phyloP scores from a whole-genome alignment of 2,113 vertebrate species.

The Gambusia affinis region DNA sequence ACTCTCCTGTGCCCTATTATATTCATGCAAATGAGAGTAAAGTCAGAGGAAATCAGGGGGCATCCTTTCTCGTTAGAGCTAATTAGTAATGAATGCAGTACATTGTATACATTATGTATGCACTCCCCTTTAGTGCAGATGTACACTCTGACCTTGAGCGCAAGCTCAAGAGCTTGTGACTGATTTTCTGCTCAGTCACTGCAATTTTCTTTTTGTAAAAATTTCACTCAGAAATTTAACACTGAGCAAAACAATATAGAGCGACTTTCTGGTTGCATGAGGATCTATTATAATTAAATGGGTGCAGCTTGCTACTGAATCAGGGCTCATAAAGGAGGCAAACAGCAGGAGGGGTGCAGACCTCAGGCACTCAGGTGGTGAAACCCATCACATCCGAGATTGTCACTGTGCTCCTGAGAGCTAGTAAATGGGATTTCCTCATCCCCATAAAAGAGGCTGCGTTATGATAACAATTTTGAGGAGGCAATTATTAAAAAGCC shows the following conservation, averaged over 20 bases:
- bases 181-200: slow-evolving; percentile 8
- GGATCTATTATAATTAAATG: slow-evolving; percentile 62
- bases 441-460: slow-evolving; percentile 70
- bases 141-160: slow-evolving; percentile 59
- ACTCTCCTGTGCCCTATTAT: slow-evolving; percentile 73
- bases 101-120: slow-evolving; percentile 70
- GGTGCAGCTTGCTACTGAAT: slow-evolving; percentile 59
- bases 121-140: slow-evolving; percentile 19
- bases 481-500: slow-evolving; percentile 77
- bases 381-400: slow-evolving; percentile 61
- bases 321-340: slow-evolving; percentile 55
- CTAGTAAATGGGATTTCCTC: slow-evolving; percentile 66
- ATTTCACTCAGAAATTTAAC: slow-evolving; percentile 22
- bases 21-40: slow-evolving; percentile 76
- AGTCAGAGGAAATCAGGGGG: slow-evolving; percentile 66
- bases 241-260: slow-evolving; percentile 22
- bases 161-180: slow-evolving; percentile 19
- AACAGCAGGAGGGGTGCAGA: slow-evolving; percentile 37
- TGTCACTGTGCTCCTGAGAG: slow-evolving; percentile 56
- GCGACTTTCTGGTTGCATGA: slow-evolving; percentile 31
- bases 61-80: slow-evolving; percentile 70
- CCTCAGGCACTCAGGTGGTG: slow-evolving; percentile 52
- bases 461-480: slow-evolving; percentile 75
- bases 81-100: slow-evolving; percentile 71
- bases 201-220: slow-evolving; percentile 11